Percentiles rank a stretch among this genome's conserved stretches.
Evolutionary conservation across 1,140 invertebrate genomes (phyloP).

Genomic region (Bombus picipes): DNA sequence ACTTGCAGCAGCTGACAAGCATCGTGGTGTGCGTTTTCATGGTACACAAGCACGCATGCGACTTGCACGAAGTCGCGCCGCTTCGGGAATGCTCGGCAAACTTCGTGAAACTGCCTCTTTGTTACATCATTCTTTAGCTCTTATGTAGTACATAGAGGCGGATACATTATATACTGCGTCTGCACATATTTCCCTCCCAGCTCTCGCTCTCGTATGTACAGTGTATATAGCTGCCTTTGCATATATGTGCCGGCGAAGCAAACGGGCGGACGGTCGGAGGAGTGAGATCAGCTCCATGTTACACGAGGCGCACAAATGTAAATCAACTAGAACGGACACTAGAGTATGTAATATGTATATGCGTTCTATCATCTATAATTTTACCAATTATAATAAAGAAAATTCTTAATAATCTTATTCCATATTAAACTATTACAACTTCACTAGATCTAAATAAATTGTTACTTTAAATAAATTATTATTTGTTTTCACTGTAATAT

Average conservation of each 20-base stretch:
- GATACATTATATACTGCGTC: slow-evolving; percentile 71
- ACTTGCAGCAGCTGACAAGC: slow-evolving; percentile 74
- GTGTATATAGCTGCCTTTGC: slow-evolving; percentile 53
- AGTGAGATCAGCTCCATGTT: slow-evolving; percentile 50
- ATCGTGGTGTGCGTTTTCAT: slow-evolving; percentile 50
- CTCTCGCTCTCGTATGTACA: slow-evolving; percentile 56
- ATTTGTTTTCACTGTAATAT: not conserved
- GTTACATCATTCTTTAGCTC: slow-evolving; percentile 79
- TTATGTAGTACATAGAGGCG: slow-evolving; percentile 72
- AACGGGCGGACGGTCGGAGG: slow-evolving; percentile 39
- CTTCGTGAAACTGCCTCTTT: slow-evolving; percentile 75
- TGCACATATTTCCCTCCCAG: slow-evolving; percentile 65
- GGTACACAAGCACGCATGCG: slow-evolving; percentile 62
- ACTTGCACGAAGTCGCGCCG: slow-evolving; percentile 41
- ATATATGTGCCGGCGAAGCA: slow-evolving; percentile 46
- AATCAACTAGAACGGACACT: slow-evolving; percentile 40
- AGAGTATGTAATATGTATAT: slow-evolving; percentile 19
- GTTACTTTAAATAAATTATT: not conserved
- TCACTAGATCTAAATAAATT: not conserved
- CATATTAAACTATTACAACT: not conserved
- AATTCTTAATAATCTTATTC: not conserved
- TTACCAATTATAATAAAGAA: not conserved
- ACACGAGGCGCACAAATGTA: slow-evolving; percentile 56
- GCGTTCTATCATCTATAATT: not conserved
- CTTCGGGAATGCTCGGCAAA: slow-evolving; percentile 72